Conservation (phyloP, 2,113 vertebrate genomes). For the Uria lomvia region DNA sequence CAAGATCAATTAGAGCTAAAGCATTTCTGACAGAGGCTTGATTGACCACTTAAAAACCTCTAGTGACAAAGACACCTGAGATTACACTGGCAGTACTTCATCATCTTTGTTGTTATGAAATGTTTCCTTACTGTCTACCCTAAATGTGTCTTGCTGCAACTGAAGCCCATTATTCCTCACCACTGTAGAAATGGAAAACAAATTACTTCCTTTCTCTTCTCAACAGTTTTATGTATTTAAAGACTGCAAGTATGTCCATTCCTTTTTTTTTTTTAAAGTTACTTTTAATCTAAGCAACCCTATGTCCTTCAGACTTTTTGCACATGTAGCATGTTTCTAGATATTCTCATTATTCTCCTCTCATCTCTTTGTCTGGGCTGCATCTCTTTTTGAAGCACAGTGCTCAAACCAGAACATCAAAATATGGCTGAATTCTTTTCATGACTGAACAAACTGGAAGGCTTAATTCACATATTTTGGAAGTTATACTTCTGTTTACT, state of each 20-base stretch:
- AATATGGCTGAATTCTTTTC: not conserved
- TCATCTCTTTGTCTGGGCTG: not conserved
- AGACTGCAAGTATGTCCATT: not conserved
- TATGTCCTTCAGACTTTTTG: not conserved
- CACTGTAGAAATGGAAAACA: not conserved
- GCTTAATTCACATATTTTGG: not conserved
- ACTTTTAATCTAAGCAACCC: not conserved
- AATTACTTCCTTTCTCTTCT: not conserved
- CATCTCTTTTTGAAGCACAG: not conserved
- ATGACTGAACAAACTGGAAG: not conserved
- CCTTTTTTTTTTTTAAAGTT: not conserved
- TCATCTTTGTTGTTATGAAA: not conserved
- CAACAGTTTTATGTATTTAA: not conserved
- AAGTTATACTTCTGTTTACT: not conserved
- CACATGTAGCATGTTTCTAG: not conserved
- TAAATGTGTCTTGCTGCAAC: not conserved
- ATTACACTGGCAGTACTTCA: not conserved
- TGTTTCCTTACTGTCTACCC: not conserved
- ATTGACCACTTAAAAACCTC: not conserved
- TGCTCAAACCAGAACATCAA: not conserved
- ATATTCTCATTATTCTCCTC: not conserved
- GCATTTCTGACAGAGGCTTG: not conserved
- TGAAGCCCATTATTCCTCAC: not conserved
- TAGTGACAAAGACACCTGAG: not conserved
- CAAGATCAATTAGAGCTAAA: not conserved